These are phyloP conservation scores for Myoxocephalus aenaeus DNA, from an alignment of 2,797 vertebrate species.

Conservation along the genomic window DNA sequence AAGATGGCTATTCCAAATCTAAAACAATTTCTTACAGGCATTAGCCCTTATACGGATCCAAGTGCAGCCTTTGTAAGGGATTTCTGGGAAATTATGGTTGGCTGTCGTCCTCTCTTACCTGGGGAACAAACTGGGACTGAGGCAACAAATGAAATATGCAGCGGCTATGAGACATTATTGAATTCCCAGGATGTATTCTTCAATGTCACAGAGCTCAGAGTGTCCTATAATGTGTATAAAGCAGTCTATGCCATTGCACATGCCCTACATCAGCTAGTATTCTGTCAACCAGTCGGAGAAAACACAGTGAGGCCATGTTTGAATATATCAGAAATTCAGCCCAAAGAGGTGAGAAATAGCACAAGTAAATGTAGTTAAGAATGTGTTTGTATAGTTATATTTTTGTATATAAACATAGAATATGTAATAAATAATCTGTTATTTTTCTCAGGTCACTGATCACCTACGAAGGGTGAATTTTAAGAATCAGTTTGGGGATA, in stretches of 20 bases:
- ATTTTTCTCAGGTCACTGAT: slow-evolving; percentile 68
- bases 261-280: slow-evolving; percentile 78
- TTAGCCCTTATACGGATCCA: slow-evolving; percentile 68
- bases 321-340: slow-evolving; percentile 71
- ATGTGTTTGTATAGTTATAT: neutral
- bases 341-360: slow-evolving; percentile 67
- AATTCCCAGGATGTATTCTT: slow-evolving; percentile 75
- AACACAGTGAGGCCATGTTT: slow-evolving; percentile 54
- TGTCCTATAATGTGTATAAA: slow-evolving; percentile 85
- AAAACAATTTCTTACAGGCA: slow-evolving; percentile 72
- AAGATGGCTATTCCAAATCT: slow-evolving; percentile 82
- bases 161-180: slow-evolving; percentile 72
- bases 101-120: slow-evolving; percentile 66
- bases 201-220: slow-evolving; percentile 81
- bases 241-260: slow-evolving; percentile 84
- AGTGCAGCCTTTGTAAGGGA: slow-evolving; percentile 72
- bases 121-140: neutral
- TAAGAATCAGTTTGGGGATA: slow-evolving; percentile 74
- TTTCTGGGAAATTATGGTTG: slow-evolving; percentile 81
- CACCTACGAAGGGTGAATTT: slow-evolving; percentile 76
- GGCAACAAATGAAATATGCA: slow-evolving; percentile 59
- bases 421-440: neutral
- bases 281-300: slow-evolving; percentile 61
- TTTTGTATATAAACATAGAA: neutral
- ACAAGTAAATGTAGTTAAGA: neutral